Evolutionary conservation across 2,797 vertebrate genomes (phyloP), one percentile per base, ranked within the genome.

Genomic region (Coranthus polyacanthus): DNA sequence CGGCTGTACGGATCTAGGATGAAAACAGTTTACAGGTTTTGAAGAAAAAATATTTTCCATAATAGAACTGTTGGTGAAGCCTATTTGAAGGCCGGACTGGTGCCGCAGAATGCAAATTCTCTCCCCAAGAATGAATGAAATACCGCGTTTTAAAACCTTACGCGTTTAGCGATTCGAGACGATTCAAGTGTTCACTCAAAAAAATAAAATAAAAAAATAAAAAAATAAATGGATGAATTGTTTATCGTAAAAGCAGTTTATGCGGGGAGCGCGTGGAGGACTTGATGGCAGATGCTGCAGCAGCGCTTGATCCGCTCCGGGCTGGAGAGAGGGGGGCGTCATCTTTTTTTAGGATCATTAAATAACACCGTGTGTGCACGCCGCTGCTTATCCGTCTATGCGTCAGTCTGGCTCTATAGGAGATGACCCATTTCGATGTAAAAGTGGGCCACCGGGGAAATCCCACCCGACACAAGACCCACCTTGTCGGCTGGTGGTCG

Each of bases 231-330:
- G n/a, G 22, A 15, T 34, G 39, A 7, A 1, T 13, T 45, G 47
- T 9, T 56, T 45, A 36, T 77, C 69, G 7, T 52, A 5, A 16
- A 34, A 13, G 52, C 42, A 43, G 69, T 53, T 71, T 36, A n/a
- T 49, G 32, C 32, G 41, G 22, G 20, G 43, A 61, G 59, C 34
- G 44, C n/a, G 12, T 72, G 77, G 43, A 50, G 67, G 64, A 68
- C 45, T 41, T 3, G 3, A 47, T 61, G 74, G 65, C 63, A 86
- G 88, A 89, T 88, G 87, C 87, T 91, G 89, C 88, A 83, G 86
- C 70, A 75, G 57, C 64, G 68, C 72, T 61, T 72, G 73, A 83
- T 86, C 83, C 56, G 71, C 79, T 86, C 55, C 42, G 18, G 65
- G 55, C 56, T 62, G 52, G 44, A 36, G 46, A 52, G 50, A 15